phyloP scores from a whole-genome alignment of 2,113 vertebrate species.

The Marmota flaviventris region DNA sequence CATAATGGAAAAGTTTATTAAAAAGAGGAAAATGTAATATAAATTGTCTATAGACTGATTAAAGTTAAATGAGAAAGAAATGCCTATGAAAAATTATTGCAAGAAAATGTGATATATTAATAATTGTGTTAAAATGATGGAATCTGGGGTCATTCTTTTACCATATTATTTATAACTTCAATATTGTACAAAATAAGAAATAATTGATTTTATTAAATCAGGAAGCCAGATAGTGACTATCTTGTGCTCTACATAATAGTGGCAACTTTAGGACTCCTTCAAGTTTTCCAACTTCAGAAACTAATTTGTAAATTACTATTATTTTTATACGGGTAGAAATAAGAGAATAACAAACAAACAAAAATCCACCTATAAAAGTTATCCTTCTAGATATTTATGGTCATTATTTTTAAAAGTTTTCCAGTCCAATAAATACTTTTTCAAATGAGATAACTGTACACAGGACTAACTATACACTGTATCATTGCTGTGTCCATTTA shows the following conservation, averaged over 20 bases:
- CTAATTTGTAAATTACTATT: background rate
- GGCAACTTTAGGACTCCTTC: background rate
- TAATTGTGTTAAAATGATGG: background rate
- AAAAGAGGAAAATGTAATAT: background rate
- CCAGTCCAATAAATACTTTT: background rate
- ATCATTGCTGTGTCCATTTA: background rate
- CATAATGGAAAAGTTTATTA: background rate
- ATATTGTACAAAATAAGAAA: background rate
- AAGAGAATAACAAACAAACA: background rate
- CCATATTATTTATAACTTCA: background rate
- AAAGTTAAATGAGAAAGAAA: constrained; percentile 3
- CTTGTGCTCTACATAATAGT: background rate
- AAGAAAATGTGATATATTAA: background rate
- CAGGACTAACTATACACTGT: background rate
- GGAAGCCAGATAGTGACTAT: background rate
- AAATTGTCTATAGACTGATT: background rate
- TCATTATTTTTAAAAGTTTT: background rate
- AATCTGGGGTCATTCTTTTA: background rate
- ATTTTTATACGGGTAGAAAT: background rate
- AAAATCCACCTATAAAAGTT: background rate
- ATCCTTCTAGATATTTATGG: background rate
- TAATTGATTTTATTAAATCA: background rate
- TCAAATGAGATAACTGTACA: background rate
- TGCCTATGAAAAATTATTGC: background rate
- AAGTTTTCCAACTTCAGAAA: background rate